Evolutionary conservation across 2,888 invertebrate species (phyloP), one percentile per base, ranked within the genome.

Genomic region (Choristoneura rosaceana): DNA sequence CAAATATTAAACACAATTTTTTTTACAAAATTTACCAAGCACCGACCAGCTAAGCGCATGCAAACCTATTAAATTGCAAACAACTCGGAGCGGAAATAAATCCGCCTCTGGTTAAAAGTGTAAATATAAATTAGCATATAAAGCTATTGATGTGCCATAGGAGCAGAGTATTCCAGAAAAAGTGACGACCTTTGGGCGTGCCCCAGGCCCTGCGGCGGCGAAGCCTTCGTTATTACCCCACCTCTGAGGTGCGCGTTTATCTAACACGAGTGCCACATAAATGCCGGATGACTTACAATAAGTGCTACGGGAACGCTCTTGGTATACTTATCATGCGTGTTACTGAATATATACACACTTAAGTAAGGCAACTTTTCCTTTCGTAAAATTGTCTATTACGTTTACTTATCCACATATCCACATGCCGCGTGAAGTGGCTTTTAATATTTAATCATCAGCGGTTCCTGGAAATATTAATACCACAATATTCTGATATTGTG

Each of bases 281-380:
- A 64, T 60, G 64, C 64, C 59, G 71, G 73, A 74, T 74, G 68
- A 74, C 64, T 71, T 71, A 74, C 74, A 71, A 74, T 74, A 74
- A 74, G 71, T 71, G 74, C 68, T 69, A 41, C 52, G 50, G 61
- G 63, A 73, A 69, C 33, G 68, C 67, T 45, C 25, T 62, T 50
- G 47, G 34, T 60, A 41, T 67, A 55, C 55, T 55, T 55, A 41
- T 38, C 71, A 50, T 50, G 58, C 17, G 17, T 33, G 66, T 33
- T 61, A 34, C 33, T 8, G 47, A 67, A 41, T 63, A 68, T 62
- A 64, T 25, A 60, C 68, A 67, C 25, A 45, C 61, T 55, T 67
- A 50, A 47, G 47, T 67, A 50, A 38, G 47, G 50, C 47, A 63
- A 38, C 66, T 55, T 62, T 52, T 69, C 34, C 15, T 66, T 61